Base-by-base conservation (phyloP, 2,888 invertebrate genomes). In the Andrena praecox region DNA sequence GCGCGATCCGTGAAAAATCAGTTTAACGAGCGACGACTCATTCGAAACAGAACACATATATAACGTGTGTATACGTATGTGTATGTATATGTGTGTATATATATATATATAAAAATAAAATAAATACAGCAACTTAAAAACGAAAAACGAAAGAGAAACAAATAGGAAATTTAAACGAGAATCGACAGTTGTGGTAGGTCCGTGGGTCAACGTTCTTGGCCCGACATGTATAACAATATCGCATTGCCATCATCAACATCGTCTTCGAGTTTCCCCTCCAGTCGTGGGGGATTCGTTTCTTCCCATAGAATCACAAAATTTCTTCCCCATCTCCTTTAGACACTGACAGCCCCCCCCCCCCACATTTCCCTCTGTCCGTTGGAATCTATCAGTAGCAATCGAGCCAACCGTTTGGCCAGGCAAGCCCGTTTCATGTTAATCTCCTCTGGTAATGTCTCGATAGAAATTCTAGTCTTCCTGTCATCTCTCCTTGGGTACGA, bases 81-180 rank as follows among this genome's bases (percentile, higher is more conserved):
- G 42, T 48, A 27, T 24, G 80, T 66, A 33, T 62, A 27, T 16
- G n/a, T 67, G 24, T 78, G 24, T 76, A 4, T 64, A 50, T 81
- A 63, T 71, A 56, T 73, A 74, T 71, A 72, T 77, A 74, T 71
- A 75, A 90, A 86, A 90, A 90, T 85, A 89, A 88, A 91, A 92
- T 91, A 92, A 92, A 91, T 92, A 92, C 72, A 84, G 86, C 89
- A 89, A 89, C 86, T 91, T 91, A 90, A 88, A 89, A 89, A 89
- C 42, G 42, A 12, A 12, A 42, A 42, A 42, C 42, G 42, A 42
- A 42, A 87, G 80, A 72, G 79, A 66, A 87, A 86, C 76, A 42
- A 56, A 71, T 60, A 77, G 59, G 72, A 71, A 70, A 76, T 75
- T 82, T 72, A 82, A 77, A 50, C 60, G 68, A 80, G 67, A 54